A percentile compares a stretch with the other conserved stretches of the same genome.
phyloP scores from a whole-genome alignment of 2,888 invertebrate species.

The Ochropleura plecta region DNA sequence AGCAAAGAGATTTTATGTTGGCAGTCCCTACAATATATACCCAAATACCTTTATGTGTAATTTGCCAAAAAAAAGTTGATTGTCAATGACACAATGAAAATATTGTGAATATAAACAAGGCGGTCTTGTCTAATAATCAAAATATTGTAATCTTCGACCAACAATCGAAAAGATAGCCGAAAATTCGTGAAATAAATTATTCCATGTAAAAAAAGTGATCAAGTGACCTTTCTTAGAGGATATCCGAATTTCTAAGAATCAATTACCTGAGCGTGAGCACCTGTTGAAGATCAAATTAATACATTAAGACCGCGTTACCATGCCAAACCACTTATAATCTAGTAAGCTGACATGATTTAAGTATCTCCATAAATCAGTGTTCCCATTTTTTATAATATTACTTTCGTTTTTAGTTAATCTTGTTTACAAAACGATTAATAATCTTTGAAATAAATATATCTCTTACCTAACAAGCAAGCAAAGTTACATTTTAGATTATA shows the following conservation, averaged over 20 bases:
- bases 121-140: not conserved
- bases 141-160: not conserved
- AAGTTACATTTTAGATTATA: not conserved
- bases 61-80: no score
- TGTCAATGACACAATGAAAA: slow-evolving; percentile 4
- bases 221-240: not conserved
- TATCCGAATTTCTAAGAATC: slow-evolving; percentile 19
- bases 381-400: slow-evolving; percentile 5
- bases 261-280: not conserved
- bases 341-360: not conserved
- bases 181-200: slow-evolving; percentile 3
- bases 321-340: slow-evolving; percentile 13
- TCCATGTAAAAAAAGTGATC: not conserved
- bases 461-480: no score
- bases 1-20: not conserved
- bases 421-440: not conserved
- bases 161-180: not conserved
- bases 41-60: no score
- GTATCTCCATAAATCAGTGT: not conserved
- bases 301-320: slow-evolving; percentile 4
- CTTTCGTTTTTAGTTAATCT: slow-evolving; percentile 7
- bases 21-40: not conserved
- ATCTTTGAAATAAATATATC: not conserved
- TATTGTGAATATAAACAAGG: not conserved
- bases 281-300: slow-evolving; percentile 22